Conservation (phyloP, 2,113 vertebrate genomes). For the Neolamprologus sp. region DNA sequence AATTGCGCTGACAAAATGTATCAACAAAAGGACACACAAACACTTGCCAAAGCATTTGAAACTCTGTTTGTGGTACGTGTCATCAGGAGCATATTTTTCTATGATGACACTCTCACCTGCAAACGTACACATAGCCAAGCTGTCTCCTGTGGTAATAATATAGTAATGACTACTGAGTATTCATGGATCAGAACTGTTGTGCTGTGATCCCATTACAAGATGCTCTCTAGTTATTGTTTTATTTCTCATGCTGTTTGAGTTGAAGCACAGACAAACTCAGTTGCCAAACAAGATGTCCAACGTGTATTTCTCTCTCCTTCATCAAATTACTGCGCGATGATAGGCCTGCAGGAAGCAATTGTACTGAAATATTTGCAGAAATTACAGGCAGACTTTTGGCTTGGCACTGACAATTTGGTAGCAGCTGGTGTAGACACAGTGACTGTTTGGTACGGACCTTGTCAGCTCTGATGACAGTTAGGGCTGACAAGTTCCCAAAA, state of each 20-base stretch:
- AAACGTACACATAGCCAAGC: background rate
- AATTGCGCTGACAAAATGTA: background rate
- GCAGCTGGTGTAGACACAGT: conserved; percentile 27
- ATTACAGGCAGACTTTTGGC: background rate
- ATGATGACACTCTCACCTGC: background rate
- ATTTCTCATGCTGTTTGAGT: background rate
- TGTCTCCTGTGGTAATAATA: background rate
- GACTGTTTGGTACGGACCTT: conserved; percentile 11
- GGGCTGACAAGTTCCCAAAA: conserved; percentile 41
- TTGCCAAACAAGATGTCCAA: background rate
- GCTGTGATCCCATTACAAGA: background rate
- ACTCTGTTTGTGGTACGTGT: background rate
- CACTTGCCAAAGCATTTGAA: background rate
- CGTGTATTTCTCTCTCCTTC: background rate
- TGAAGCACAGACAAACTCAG: background rate
- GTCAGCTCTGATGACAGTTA: conserved; percentile 35
- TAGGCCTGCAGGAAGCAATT: background rate
- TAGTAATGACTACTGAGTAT: background rate
- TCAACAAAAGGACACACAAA: background rate
- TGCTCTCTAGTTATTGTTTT: background rate
- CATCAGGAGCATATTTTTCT: background rate
- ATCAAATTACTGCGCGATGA: background rate
- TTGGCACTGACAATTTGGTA: conserved; percentile 1
- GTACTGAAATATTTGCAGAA: background rate
- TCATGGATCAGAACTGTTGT: background rate